Base-by-base conservation (phyloP, 2,888 invertebrate species). In the Patella depressa region DNA sequence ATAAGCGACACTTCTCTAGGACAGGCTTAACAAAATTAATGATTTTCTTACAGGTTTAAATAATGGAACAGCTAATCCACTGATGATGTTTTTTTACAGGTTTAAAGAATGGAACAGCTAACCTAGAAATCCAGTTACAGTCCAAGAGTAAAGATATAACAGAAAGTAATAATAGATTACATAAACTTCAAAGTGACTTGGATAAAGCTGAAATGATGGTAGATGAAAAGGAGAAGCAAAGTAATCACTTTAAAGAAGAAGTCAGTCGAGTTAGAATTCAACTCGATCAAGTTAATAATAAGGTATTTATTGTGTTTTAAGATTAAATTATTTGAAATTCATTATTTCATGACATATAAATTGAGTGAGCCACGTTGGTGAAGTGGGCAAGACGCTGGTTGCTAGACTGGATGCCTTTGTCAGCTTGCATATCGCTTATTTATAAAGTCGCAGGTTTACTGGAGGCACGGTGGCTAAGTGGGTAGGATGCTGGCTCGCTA, bases 91-190 rank as follows among this genome's bases (percentile, higher is more conserved):
- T 4, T 45, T 5, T 76, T 73, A 45, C 73, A 80, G 80, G 73
- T 45, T 45, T 80, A 24, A 78, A 80, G 72, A 78, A 69, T 45
- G 80, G 75, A 24, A 80, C 34, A 59, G 80, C 77, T 53, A 78
- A 80, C 55, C 71, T 80, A 55, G 77, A 78, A 53, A 24, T 78
- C 12, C 80, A 77, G 73, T 75, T 80, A 57, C 78, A 80, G 55
- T 45, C 75, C 7, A 75, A 77, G 57, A 76, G 57, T n/a, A 75
- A 80, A 65, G 78, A 80, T 34, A 72, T 80, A 24, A 70, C 72
- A 12, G 73, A 72, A 15, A 34, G 71, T 53, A 75, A 78, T 71
- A 78, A 71, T 45, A 69, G 72, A 53, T 54, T 80, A 19, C 79
- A 76, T 19, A 76, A 79, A 73, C 34, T 79, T 53, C 77, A 79